A percentile compares a stretch with the other conserved stretches of the same genome.
phyloP scores from a whole-genome alignment of 2,113 vertebrate species.

The Austrofundulus limnaeus region DNA sequence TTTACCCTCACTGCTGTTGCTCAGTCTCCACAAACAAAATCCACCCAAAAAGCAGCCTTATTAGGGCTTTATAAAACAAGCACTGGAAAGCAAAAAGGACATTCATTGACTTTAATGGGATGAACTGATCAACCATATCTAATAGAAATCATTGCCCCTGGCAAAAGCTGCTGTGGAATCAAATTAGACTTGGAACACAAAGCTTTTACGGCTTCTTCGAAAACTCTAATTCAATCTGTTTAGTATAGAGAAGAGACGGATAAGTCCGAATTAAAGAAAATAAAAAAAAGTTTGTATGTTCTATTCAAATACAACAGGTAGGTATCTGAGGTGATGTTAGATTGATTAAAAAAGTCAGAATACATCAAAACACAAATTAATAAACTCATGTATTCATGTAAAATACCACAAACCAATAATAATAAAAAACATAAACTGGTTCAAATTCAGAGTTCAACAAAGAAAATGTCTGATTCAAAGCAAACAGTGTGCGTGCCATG shows the following conservation, averaged over 20 bases:
- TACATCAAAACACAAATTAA: not conserved
- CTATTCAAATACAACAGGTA: slow-evolving; percentile 32
- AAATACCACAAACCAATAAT: not conserved
- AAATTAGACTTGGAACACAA: slow-evolving; percentile 82
- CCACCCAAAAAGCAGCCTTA: slow-evolving; percentile 73
- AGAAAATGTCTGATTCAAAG: not conserved
- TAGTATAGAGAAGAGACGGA: slow-evolving; percentile 80
- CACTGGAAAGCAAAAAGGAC: slow-evolving; percentile 81
- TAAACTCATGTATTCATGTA: not conserved
- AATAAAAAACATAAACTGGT: not conserved
- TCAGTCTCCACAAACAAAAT: slow-evolving; percentile 77
- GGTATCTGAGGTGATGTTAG: not conserved
- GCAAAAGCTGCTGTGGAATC: slow-evolving; percentile 80
- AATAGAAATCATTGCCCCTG: slow-evolving; percentile 83
- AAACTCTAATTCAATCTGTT: slow-evolving; percentile 83
- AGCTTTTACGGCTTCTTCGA: slow-evolving; percentile 85
- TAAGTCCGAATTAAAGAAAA: slow-evolving; percentile 71
- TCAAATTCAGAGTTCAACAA: not conserved
- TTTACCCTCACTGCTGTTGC: slow-evolving; percentile 73
- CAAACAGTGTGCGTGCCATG: not conserved
- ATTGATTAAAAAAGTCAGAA: not conserved
- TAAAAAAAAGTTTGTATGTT: slow-evolving; percentile 62
- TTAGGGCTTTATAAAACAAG: slow-evolving; percentile 82
- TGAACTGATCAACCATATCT: slow-evolving; percentile 85
- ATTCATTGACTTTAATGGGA: slow-evolving; percentile 85